Percentiles rank a stretch among this genome's conserved stretches.
These are phyloP conservation scores for Sussaba pulchella DNA, from an alignment of 2,888 invertebrate species.

Conservation along the genomic window DNA sequence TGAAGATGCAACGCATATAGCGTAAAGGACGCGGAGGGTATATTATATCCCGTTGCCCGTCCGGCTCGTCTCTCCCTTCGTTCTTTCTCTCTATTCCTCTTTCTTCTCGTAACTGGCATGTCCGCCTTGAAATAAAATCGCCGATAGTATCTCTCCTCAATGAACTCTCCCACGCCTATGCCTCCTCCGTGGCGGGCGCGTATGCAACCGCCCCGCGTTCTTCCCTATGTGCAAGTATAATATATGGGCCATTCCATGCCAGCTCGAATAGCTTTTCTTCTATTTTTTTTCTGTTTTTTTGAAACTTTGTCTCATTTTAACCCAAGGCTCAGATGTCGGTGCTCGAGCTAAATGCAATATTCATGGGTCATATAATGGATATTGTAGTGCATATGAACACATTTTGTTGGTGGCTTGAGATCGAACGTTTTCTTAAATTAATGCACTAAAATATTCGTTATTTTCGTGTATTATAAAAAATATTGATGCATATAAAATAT, in stretches of 20 bases:
- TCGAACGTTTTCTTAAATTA: no score
- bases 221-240: slow-evolving; percentile 37
- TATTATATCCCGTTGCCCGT: slow-evolving; percentile 77
- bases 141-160: slow-evolving; percentile 84
- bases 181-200: slow-evolving; percentile 72
- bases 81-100: slow-evolving; percentile 62
- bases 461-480: no score
- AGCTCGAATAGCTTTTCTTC: neutral
- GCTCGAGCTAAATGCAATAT: no score
- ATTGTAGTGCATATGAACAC: no score
- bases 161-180: slow-evolving; percentile 84
- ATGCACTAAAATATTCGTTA: no score
- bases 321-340: no score
- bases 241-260: neutral
- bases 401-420: no score
- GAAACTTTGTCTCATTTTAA: neutral
- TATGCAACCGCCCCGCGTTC: slow-evolving; percentile 47
- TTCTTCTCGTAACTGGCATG: slow-evolving; percentile 80
- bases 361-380: no score
- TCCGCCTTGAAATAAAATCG: slow-evolving; percentile 84
- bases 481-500: no score
- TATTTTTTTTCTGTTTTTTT: neutral
- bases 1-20: slow-evolving; percentile 30
- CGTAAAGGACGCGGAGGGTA: slow-evolving; percentile 43
- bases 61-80: slow-evolving; percentile 54